Evolutionary conservation across 2,113 vertebrate genomes (phyloP).

Genomic region (Drymodes brunneopygia): DNA sequence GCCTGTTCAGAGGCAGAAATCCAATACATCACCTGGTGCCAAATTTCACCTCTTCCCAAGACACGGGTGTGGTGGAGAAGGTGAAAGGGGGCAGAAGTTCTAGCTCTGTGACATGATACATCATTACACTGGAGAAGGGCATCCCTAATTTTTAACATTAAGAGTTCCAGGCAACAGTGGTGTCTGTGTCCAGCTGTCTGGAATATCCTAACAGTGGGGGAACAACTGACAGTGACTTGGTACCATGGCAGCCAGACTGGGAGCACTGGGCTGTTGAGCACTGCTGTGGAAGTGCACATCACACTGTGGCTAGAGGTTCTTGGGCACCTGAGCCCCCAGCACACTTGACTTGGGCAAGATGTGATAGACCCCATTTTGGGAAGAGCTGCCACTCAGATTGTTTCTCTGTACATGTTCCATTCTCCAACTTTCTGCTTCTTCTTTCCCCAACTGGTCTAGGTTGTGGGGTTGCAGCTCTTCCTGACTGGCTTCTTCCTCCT

Average conservation of each 20-base stretch:
- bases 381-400: background rate
- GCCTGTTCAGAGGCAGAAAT: background rate
- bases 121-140: background rate
- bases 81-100: background rate
- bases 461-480: background rate
- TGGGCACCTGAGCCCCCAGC: background rate
- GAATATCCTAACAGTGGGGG: background rate
- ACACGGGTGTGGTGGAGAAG: background rate
- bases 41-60: background rate
- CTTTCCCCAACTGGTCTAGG: background rate
- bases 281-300: background rate
- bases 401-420: background rate
- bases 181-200: background rate
- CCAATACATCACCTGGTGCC: background rate
- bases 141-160: background rate
- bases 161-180: background rate
- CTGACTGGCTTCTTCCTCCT: constrained; percentile 49
- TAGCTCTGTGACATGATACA: background rate
- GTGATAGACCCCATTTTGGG: background rate
- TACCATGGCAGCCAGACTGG: background rate
- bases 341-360: background rate
- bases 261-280: background rate
- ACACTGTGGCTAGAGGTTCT: background rate
- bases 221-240: background rate
- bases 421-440: background rate